Evolutionary conservation across 2,888 invertebrate species (phyloP).

Genomic region (Cerastis rubricosa): DNA sequence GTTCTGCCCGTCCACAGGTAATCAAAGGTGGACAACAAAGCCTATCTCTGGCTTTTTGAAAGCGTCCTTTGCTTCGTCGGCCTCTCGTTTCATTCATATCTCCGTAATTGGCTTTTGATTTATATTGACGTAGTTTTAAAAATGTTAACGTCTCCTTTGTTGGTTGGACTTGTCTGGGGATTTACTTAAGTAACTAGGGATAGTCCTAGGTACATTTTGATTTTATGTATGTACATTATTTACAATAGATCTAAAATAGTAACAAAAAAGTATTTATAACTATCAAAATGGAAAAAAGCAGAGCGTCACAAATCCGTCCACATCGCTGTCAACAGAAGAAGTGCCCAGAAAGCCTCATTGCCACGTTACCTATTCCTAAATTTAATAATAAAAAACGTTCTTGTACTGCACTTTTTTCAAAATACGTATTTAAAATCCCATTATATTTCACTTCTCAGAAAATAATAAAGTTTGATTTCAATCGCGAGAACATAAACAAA

Average conservation of each 20-base stretch:
- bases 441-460: not conserved
- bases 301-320: too few relatives aligned
- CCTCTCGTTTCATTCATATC: slow-evolving; percentile 81
- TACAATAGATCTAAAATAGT: too few relatives aligned
- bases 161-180: not conserved
- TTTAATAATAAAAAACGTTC: not conserved
- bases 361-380: not conserved
- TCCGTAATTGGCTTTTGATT: slow-evolving; percentile 88
- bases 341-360: too few relatives aligned
- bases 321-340: too few relatives aligned
- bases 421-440: not conserved
- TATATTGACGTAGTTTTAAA: slow-evolving; percentile 71
- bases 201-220: too few relatives aligned
- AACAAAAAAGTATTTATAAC: too few relatives aligned
- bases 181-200: not conserved
- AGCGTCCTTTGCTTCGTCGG: slow-evolving; percentile 78
- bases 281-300: too few relatives aligned
- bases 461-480: not conserved
- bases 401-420: not conserved
- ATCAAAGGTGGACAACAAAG: slow-evolving; percentile 89
- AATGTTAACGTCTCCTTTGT: not conserved
- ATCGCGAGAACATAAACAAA: not conserved
- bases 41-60: slow-evolving; percentile 84
- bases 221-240: too few relatives aligned
- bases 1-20: slow-evolving; percentile 78